These are phyloP conservation scores for Parnassius apollo DNA, from an alignment of 2,888 invertebrate species.

Conservation along the genomic window DNA sequence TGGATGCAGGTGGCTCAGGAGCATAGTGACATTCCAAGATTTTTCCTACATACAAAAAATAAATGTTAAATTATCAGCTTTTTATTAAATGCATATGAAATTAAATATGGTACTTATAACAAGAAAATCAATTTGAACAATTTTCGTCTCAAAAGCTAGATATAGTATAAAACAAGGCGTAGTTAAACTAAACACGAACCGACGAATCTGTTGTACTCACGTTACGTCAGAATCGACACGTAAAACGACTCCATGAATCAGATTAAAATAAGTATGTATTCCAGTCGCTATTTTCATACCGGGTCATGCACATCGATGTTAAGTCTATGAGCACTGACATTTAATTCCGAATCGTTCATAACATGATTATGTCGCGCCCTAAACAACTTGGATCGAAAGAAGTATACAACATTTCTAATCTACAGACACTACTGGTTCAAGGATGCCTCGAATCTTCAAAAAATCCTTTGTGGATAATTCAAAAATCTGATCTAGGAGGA, in stretches of 20 bases:
- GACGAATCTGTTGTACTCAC: conserved; percentile 37
- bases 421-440: background rate
- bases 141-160: conserved; percentile 1
- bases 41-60: too few species aligned
- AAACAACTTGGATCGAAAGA: background rate
- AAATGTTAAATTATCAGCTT: too few species aligned
- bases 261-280: conserved; percentile 58
- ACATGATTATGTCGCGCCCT: conserved; percentile 27
- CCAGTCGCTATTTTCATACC: conserved; percentile 73
- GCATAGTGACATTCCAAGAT: too few species aligned
- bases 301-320: conserved; percentile 56
- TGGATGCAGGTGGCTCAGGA: too few species aligned
- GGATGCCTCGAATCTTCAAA: conserved; percentile 20
- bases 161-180: conserved; percentile 29
- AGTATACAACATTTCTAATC: background rate
- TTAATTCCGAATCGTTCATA: conserved; percentile 31
- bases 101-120: too few species aligned
- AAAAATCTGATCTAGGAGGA: conserved; percentile 82
- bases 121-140: too few species aligned
- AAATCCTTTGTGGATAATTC: conserved; percentile 76
- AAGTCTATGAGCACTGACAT: conserved; percentile 34
- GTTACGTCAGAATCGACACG: conserved; percentile 64
- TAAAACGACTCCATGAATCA: conserved; percentile 53
- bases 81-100: too few species aligned
- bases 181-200: conserved; percentile 47